phyloP scores from a whole-genome alignment of 2,888 invertebrate species.

The Germaria angustata region DNA sequence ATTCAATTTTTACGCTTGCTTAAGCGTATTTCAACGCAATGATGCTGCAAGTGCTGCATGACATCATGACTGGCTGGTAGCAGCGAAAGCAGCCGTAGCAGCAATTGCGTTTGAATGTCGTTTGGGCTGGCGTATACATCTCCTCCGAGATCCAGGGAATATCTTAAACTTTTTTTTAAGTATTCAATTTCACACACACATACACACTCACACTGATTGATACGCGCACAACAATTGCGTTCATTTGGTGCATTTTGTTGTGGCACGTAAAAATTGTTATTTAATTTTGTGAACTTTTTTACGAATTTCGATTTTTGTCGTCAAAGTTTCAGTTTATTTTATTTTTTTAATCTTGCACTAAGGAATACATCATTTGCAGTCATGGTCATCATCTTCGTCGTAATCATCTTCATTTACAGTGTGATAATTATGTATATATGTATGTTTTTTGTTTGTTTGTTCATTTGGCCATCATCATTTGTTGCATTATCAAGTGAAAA shows the following conservation, averaged over 20 bases:
- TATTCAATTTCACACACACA: neutral
- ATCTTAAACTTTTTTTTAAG: neutral
- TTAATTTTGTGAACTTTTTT: constrained; percentile 45
- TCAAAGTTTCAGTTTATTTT: neutral
- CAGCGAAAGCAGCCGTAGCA: neutral
- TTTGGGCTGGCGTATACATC: neutral
- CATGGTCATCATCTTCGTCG: neutral
- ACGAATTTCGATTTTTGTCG: constrained; percentile 1
- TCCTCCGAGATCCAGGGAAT: neutral
- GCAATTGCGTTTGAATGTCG: too few relatives aligned
- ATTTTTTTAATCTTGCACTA: neutral
- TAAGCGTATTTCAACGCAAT: constrained; percentile 55
- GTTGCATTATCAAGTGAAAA: constrained; percentile 51
- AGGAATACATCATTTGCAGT: constrained; percentile 8
- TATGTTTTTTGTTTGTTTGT: neutral
- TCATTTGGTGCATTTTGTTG: neutral
- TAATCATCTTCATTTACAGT: neutral
- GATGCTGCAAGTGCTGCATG: constrained; percentile 55
- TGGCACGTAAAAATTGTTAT: constrained; percentile 8
- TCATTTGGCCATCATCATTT: constrained; percentile 36
- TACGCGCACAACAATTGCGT: neutral
- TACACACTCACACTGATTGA: too few relatives aligned
- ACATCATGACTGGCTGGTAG: constrained; percentile 26
- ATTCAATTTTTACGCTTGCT: constrained; percentile 54
- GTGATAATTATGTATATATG: neutral